These are phyloP conservation scores for Augiades crinisus DNA, from an alignment of 2,888 invertebrate species.

Conservation along the genomic window DNA sequence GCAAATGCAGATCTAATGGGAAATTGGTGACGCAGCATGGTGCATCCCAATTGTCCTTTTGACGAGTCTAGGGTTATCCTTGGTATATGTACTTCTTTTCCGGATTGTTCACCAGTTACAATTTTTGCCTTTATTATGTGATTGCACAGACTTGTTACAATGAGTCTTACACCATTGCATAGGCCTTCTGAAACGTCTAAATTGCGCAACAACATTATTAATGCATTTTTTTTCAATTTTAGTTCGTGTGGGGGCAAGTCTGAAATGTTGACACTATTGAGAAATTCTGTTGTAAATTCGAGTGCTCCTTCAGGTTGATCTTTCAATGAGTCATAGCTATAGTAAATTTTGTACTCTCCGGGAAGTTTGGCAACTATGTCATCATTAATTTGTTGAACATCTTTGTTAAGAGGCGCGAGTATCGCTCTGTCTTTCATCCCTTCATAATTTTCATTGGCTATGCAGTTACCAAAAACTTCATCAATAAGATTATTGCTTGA, in stretches of 20 bases:
- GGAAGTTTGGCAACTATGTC: slow-evolving; percentile 30
- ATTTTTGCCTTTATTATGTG: too few species aligned
- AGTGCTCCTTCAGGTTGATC: slow-evolving; percentile 29
- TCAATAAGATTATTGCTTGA: slow-evolving; percentile 29
- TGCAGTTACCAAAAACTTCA: slow-evolving; percentile 28
- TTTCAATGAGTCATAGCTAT: slow-evolving; percentile 27
- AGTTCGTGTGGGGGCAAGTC: slow-evolving; percentile 27
- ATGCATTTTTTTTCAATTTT: slow-evolving; percentile 28
- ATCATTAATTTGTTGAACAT: slow-evolving; percentile 28
- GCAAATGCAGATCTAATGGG: too few species aligned
- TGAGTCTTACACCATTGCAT: too few species aligned
- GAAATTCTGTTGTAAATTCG: slow-evolving; percentile 29
- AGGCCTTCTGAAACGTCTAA: too few species aligned
- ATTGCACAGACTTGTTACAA: too few species aligned
- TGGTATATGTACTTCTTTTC: too few species aligned
- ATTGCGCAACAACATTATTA: slow-evolving; percentile 16
- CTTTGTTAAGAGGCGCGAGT: slow-evolving; percentile 30
- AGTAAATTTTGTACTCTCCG: slow-evolving; percentile 29
- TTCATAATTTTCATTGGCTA: slow-evolving; percentile 29
- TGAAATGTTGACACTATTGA: slow-evolving; percentile 30
- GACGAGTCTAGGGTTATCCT: too few species aligned
- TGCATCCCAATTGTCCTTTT: too few species aligned
- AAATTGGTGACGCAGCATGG: too few species aligned
- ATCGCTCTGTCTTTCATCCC: slow-evolving; percentile 31
- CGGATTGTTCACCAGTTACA: too few species aligned